These are phyloP conservation scores for Carassius gibelio DNA, from an alignment of 2,113 vertebrate species.

Conservation along the genomic window DNA sequence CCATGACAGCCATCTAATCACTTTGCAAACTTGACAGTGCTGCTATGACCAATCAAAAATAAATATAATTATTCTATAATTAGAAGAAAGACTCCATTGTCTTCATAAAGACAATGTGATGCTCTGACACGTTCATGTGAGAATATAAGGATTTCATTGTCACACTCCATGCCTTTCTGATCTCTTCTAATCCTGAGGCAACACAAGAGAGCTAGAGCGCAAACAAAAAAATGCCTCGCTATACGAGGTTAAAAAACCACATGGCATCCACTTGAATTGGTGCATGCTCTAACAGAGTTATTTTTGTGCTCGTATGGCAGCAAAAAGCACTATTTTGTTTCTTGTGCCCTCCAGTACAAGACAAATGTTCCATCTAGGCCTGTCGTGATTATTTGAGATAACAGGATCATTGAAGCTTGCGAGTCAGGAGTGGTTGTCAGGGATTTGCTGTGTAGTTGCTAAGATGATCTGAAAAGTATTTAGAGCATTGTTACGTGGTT, in stretches of 20 bases:
- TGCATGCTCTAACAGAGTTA: constrained; percentile 34
- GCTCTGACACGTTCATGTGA: background rate
- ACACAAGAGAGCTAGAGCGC: background rate
- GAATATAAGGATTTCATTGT: constrained; percentile 38
- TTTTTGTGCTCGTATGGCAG: constrained; percentile 39
- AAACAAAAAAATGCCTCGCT: constrained; percentile 21
- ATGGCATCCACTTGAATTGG: constrained; percentile 39
- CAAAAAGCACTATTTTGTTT: constrained; percentile 36
- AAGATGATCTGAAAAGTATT: background rate
- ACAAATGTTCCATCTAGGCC: constrained; percentile 27
- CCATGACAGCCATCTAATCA: constrained; percentile 12
- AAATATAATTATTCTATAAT: background rate
- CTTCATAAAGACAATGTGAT: background rate
- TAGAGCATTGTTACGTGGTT: background rate
- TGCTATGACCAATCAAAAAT: background rate
- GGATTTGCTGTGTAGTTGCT: background rate
- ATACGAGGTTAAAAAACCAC: constrained; percentile 24
- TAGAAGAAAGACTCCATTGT: too few species aligned
- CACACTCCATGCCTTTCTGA: constrained; percentile 34
- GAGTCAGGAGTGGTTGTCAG: background rate
- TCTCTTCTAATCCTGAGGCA: constrained; percentile 44
- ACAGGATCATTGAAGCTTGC: constrained; percentile 8
- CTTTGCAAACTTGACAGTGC: background rate
- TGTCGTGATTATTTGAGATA: constrained; percentile 20
- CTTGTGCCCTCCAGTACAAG: constrained; percentile 33